Base-by-base conservation (phyloP, 1,140 invertebrate species). In the Trichonephila inaurata region DNA sequence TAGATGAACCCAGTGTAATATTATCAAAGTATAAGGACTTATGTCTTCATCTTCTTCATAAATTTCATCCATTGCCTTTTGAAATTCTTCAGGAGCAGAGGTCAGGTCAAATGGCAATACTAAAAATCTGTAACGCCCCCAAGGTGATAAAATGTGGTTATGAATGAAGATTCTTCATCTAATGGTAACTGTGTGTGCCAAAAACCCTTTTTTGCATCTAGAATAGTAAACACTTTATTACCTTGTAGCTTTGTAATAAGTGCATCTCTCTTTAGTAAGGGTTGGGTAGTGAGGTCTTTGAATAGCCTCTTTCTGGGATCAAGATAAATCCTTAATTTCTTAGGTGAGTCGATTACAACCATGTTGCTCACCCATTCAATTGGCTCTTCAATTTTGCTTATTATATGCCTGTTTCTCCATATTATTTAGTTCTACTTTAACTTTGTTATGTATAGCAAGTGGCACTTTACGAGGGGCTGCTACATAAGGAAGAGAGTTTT, bases 71-170 rank as follows among this genome's bases (percentile, higher is more conserved):
- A 89, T 6, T 77, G 83, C 62, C 89, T 94, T 21, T 94, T 92
- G 94, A 94, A 94, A 64, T 94, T 83, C 95, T 69, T 85, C 88
- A 58, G 88, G 92, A 86, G 64, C 69, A 88, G 69, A 66, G 64
- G 83, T 66, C 28, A 96, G 91, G 91, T 95, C 95, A 95, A 95
- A 95, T 14, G 95, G 95, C n/a, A 94, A 64, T 60, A 95, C 69
- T 21, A 87, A 62, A 83, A 95, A 95, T 72, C 94, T 90, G 66
- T 94, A 95, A 14, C 94, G 69, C 12, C 95, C 95, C 94, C 95
- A 95, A 12, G 95, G 95, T 33, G 95, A 33, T 95, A 94, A 86
- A 95, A 95, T 2, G 95, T 95, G 7, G 94, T 95, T 1, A 95
- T 77, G 58, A 94, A 58, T 77, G 94, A 94, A 33, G 89, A 94